These are phyloP conservation scores for Petrolisthes manimaculis DNA, from an alignment of 2,888 invertebrate genomes.

Conservation along the genomic window DNA sequence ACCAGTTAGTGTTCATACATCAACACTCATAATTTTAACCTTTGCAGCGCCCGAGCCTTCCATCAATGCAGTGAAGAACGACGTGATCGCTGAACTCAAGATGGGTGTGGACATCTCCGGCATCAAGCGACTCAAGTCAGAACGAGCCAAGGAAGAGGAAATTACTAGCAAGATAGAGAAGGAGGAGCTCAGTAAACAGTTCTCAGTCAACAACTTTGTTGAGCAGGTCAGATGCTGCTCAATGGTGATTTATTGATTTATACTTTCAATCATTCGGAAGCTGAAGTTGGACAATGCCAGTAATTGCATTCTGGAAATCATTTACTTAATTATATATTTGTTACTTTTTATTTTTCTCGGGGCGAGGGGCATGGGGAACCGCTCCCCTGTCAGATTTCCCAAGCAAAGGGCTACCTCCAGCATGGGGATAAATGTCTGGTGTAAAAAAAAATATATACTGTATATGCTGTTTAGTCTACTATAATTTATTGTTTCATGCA, in stretches of 20 bases:
- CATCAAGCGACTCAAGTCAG: constrained; percentile 93
- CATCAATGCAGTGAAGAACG: constrained; percentile 75
- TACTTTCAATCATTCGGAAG: not conserved
- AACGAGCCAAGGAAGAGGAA: constrained; percentile 86
- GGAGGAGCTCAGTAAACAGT: constrained; percentile 86
- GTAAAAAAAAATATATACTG: too few species aligned
- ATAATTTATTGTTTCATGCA: too few species aligned
- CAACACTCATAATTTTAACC: too few species aligned
- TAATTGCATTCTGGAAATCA: not conserved
- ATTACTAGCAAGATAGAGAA: constrained; percentile 85
- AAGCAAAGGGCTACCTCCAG: too few species aligned
- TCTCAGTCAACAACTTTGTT: constrained; percentile 87
- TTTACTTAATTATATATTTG: not conserved
- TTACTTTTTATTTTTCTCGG: not conserved
- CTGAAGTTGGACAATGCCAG: not conserved
- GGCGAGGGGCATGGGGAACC: too few species aligned
- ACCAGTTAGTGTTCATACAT: too few species aligned
- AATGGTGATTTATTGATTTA: not conserved
- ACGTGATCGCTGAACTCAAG: constrained; percentile 91
- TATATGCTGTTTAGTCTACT: too few species aligned
- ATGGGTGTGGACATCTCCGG: constrained; percentile 92
- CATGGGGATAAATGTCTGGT: too few species aligned
- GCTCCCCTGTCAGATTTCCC: too few species aligned
- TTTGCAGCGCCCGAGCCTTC: constrained; percentile 42
- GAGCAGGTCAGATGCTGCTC: constrained; percentile 78